Percentiles rank a stretch among this genome's conserved stretches.
Evolutionary conservation across 2,797 vertebrate genomes (phyloP).

Genomic region (Pseudocheirus occidentalis): DNA sequence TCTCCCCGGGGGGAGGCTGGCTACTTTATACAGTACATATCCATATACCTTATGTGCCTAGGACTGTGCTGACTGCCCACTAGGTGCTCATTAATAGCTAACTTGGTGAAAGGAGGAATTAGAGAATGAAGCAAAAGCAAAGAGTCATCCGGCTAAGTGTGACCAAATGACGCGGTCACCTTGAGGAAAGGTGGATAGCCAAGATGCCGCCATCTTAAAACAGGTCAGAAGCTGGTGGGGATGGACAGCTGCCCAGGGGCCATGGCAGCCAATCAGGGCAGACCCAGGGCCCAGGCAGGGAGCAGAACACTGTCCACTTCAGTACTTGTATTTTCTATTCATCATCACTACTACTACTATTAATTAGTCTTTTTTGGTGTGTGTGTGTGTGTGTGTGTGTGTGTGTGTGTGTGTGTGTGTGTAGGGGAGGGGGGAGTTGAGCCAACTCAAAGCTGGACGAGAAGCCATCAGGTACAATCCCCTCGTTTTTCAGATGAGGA

Average conservation of each 20-base stretch:
- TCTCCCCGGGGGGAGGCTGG: not conserved
- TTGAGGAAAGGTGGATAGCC: not conserved
- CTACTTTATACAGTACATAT: not conserved
- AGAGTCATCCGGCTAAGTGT: no score
- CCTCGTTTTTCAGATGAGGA: not conserved
- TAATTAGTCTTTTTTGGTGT: no score
- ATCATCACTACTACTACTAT: no score
- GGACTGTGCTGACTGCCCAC: not conserved
- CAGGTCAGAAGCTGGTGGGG: no score
- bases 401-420: no score
- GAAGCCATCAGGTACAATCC: accelerated
- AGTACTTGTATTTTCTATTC: no score
- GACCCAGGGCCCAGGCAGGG: not conserved
- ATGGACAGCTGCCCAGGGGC: not conserved
- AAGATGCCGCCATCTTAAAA: not conserved
- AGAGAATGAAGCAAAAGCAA: not conserved
- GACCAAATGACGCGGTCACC: no score
- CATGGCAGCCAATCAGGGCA: no score
- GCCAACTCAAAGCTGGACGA: no score
- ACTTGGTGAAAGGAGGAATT: not conserved
- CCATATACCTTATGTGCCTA: not conserved
- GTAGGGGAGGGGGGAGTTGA: no score
- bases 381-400: no score
- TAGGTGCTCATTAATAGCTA: not conserved
- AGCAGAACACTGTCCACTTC: not conserved